Evolutionary conservation across 2,113 vertebrate species (phyloP).

Genomic region (Tauraco erythrolophus): DNA sequence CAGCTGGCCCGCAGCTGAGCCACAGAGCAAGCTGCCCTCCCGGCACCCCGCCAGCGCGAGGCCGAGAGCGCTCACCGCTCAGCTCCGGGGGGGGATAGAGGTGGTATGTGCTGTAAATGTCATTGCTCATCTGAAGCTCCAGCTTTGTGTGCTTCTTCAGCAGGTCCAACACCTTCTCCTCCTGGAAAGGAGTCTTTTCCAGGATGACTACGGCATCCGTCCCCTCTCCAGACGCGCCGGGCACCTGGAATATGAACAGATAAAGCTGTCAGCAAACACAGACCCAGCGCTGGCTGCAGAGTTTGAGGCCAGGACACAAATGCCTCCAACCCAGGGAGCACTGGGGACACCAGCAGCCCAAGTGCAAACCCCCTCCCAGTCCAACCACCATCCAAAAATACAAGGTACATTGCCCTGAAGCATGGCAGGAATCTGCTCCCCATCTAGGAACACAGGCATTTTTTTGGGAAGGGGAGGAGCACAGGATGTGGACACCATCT

Average conservation of each 20-base stretch:
- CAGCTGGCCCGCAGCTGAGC: rapidly evolving
- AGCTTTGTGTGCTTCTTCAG: constrained; percentile 76
- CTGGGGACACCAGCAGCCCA: rapidly evolving
- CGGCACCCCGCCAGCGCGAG: rapidly evolving
- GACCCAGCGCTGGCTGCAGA: neutral
- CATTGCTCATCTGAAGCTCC: constrained; percentile 87
- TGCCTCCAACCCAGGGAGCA: neutral
- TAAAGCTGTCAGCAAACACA: neutral
- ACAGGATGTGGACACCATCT: neutral
- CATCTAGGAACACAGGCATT: neutral
- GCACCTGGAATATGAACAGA: constrained; percentile 66
- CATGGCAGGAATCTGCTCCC: neutral
- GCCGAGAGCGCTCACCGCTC: constrained; percentile 76
- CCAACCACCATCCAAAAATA: neutral
- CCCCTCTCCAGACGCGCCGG: constrained; percentile 53
- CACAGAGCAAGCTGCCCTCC: rapidly evolving
- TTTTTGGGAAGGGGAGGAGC: neutral
- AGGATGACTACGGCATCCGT: constrained; percentile 90
- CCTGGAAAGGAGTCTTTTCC: constrained; percentile 93
- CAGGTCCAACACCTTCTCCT: constrained; percentile 81
- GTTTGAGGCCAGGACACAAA: neutral
- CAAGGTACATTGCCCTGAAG: rapidly evolving
- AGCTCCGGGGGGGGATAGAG: constrained; percentile 84
- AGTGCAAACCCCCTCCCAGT: rapidly evolving
- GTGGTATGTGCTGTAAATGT: constrained; percentile 92